Evolutionary conservation across 2,113 vertebrate species (phyloP).

Genomic region (Amphilophus citrinellus): DNA sequence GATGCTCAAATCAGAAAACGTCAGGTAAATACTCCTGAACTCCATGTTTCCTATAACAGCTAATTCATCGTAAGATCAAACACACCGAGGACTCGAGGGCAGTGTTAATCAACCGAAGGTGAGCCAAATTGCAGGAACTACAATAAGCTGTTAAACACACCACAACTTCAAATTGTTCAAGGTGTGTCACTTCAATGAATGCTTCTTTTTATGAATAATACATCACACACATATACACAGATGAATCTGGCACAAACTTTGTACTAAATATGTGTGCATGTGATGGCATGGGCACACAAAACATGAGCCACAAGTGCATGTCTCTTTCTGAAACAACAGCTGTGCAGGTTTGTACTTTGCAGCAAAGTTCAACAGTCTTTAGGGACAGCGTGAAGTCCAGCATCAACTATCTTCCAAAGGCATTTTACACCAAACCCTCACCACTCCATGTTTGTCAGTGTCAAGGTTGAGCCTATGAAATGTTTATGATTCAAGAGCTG

Average conservation of each 20-base stretch:
- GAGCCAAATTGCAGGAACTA: slow-evolving; percentile 79
- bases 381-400: slow-evolving; percentile 36
- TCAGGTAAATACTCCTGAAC: slow-evolving; percentile 65
- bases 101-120: slow-evolving; percentile 80
- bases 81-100: slow-evolving; percentile 59
- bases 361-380: slow-evolving; percentile 24
- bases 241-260: slow-evolving; percentile 43
- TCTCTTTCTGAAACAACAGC: slow-evolving; percentile 36
- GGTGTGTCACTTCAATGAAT: slow-evolving; percentile 75
- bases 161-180: slow-evolving; percentile 78
- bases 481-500: slow-evolving; percentile 77
- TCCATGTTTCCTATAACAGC: slow-evolving; percentile 68
- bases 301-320: background rate
- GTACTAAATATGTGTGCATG: slow-evolving; percentile 25
- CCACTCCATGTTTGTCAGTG: slow-evolving; percentile 47
- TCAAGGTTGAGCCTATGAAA: slow-evolving; percentile 73
- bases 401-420: slow-evolving; percentile 33
- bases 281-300: background rate
- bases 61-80: slow-evolving; percentile 65
- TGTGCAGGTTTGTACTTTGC: slow-evolving; percentile 21
- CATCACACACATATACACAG: slow-evolving; percentile 62
- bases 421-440: slow-evolving; percentile 32
- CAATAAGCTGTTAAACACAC: slow-evolving; percentile 81
- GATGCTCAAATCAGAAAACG: slow-evolving; percentile 56
- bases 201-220: slow-evolving; percentile 77